phyloP scores from a whole-genome alignment of 2,797 vertebrate genomes.

The Myotis myotis region DNA sequence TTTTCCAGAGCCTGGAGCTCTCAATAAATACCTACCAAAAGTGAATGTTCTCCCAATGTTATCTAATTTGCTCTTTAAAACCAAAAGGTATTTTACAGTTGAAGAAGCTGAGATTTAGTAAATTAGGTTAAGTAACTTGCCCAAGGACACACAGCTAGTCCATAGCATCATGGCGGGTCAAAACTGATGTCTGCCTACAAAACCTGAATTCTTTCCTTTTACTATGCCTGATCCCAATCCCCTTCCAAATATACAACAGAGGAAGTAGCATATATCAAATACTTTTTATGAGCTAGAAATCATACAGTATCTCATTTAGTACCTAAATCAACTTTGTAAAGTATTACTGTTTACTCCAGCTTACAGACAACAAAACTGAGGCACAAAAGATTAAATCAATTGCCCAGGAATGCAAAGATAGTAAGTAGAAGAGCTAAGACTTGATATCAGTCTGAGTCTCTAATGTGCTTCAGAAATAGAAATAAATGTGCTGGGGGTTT shows the following conservation, averaged over 20 bases:
- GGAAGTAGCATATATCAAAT: background rate
- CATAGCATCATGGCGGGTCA: background rate
- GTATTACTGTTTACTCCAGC: background rate
- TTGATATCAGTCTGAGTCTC: background rate
- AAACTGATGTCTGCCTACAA: background rate
- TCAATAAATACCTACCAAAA: slow-evolving; percentile 41
- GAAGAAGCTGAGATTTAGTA: slow-evolving; percentile 37
- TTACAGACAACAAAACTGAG: slow-evolving; percentile 16
- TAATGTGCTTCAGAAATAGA: background rate
- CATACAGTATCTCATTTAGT: background rate
- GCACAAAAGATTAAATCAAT: background rate
- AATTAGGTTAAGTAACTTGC: slow-evolving; percentile 45
- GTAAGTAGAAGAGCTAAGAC: background rate
- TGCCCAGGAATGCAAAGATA: background rate
- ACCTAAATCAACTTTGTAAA: background rate
- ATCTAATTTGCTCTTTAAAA: slow-evolving; percentile 41
- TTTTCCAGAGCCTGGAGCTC: background rate
- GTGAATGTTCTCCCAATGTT: slow-evolving; percentile 8
- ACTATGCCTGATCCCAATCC: background rate
- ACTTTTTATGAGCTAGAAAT: background rate
- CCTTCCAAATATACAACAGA: background rate
- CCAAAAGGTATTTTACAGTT: slow-evolving; percentile 20
- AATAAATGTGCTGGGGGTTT: background rate
- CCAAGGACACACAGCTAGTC: background rate
- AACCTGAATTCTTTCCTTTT: background rate